These are phyloP conservation scores for Fulica atra DNA, from an alignment of 2,113 vertebrate genomes.

Conservation along the genomic window DNA sequence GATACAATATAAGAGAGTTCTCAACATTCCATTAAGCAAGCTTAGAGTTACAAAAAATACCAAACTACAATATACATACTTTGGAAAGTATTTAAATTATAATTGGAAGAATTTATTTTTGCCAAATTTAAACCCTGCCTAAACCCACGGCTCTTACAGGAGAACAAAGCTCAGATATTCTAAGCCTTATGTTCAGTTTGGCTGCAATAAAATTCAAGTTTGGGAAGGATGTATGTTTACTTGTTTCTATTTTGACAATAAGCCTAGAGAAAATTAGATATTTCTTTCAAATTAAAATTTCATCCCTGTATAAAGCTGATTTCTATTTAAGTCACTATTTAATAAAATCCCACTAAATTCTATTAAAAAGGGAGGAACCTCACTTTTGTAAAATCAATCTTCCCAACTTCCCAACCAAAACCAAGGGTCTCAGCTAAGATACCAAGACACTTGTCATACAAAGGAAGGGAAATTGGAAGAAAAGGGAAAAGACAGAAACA, in stretches of 20 bases:
- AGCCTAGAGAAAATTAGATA: background rate
- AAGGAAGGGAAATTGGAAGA: background rate
- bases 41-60: background rate
- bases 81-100: background rate
- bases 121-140: background rate
- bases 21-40: background rate
- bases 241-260: background rate
- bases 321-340: background rate
- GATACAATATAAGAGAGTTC: background rate
- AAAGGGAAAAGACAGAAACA: background rate
- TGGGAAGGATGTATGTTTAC: background rate
- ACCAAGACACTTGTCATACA: background rate
- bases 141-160: background rate
- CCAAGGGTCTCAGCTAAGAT: background rate
- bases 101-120: background rate
- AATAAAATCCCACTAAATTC: background rate
- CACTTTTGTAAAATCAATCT: background rate
- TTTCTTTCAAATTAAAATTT: background rate
- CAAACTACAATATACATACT: background rate
- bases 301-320: background rate
- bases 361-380: background rate
- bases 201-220: background rate
- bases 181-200: background rate
- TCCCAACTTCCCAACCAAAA: background rate
- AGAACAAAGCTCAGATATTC: background rate